phyloP scores from a whole-genome alignment of 2,113 vertebrate species.

The Amphilophus citrinellus region DNA sequence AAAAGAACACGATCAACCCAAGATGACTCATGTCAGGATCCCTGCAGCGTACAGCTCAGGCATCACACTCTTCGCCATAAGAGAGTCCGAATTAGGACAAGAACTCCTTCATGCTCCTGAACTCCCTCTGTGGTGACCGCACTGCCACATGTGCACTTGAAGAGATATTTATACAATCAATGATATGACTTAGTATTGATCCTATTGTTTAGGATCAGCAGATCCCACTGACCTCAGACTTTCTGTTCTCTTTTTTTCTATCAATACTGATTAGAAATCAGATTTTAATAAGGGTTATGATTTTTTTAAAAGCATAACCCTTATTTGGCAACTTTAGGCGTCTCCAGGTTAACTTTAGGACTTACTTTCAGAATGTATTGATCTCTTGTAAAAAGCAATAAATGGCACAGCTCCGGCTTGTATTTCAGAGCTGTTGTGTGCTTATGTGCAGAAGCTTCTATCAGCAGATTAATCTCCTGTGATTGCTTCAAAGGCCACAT shows the following conservation, averaged over 20 bases:
- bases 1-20: conserved; percentile 8
- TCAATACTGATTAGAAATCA: background rate
- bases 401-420: conserved; percentile 27
- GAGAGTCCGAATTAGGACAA: conserved; percentile 51
- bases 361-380: conserved; percentile 34
- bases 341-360: conserved; percentile 10
- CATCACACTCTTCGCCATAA: conserved; percentile 74
- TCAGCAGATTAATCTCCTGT: background rate
- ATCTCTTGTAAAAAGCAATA: conserved; percentile 34
- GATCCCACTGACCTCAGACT: background rate
- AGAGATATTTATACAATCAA: conserved; percentile 1
- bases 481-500: background rate
- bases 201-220: background rate
- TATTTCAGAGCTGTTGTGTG: conserved; percentile 17
- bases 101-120: conserved; percentile 72
- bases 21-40: conserved; percentile 70
- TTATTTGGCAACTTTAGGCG: background rate
- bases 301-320: background rate
- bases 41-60: conserved; percentile 82
- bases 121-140: conserved; percentile 61
- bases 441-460: background rate
- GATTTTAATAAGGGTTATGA: background rate
- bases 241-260: background rate
- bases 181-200: background rate
- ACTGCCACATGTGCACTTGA: background rate